Conservation (phyloP, 2,113 vertebrate species). For the Rhabdomys dilectus region DNA sequence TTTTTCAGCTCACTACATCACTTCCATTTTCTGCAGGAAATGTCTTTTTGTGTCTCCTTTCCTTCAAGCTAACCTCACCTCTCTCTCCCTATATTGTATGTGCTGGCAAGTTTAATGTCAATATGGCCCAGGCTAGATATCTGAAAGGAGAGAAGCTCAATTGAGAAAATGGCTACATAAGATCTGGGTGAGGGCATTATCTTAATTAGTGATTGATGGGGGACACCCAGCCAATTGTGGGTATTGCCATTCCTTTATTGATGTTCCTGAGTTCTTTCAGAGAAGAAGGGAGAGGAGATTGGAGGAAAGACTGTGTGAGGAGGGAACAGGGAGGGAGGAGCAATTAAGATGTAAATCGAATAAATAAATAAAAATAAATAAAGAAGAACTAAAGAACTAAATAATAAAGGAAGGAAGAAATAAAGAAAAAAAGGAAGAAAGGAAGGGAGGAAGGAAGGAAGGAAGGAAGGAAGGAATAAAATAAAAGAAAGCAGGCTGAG, state of each 20-base stretch:
- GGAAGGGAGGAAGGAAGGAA: too few species aligned
- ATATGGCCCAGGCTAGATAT: background rate
- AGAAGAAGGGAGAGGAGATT: too few species aligned
- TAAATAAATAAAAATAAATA: too few species aligned
- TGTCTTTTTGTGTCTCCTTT: background rate
- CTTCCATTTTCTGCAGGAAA: background rate
- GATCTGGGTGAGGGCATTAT: background rate
- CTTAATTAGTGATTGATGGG: background rate
- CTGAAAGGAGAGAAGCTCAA: background rate
- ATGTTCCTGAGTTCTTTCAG: background rate
- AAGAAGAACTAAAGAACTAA: too few species aligned
- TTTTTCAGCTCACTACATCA: too few species aligned
- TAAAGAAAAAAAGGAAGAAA: accelerated
- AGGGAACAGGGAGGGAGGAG: too few species aligned
- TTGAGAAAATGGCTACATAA: background rate
- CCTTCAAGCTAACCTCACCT: background rate
- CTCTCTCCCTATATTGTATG: background rate
- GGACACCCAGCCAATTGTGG: background rate
- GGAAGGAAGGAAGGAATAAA: too few species aligned
- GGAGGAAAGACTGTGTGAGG: too few species aligned
- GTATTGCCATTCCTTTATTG: background rate
- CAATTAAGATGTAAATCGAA: too few species aligned
- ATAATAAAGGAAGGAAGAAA: too few species aligned
- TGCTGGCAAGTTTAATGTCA: background rate
- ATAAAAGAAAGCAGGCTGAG: background rate